Evolutionary conservation across 2,888 invertebrate genomes (phyloP).

Genomic region (Apotomis turbidana): DNA sequence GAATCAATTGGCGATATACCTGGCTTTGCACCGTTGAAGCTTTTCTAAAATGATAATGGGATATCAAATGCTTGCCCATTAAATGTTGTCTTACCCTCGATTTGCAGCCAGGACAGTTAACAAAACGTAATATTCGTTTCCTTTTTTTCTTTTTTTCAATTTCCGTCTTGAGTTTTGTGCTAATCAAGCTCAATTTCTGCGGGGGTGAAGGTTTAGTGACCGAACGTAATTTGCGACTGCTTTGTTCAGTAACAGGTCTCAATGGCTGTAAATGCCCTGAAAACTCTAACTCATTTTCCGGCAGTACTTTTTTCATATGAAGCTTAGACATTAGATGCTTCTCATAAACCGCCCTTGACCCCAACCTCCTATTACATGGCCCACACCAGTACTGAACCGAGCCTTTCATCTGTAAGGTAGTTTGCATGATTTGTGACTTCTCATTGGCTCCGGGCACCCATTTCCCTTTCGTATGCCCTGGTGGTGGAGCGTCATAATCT

Average conservation of each 20-base stretch:
- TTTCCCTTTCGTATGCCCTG: constrained; percentile 90
- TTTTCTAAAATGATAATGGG: constrained; percentile 92
- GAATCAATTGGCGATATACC: constrained; percentile 85
- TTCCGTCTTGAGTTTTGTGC: constrained; percentile 51
- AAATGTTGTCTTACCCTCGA: constrained; percentile 86
- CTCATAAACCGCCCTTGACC: constrained; percentile 89
- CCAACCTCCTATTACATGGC: constrained; percentile 90
- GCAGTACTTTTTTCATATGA: constrained; percentile 86
- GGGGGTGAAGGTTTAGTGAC: constrained; percentile 63
- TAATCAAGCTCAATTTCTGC: constrained; percentile 55
- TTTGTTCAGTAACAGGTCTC: constrained; percentile 56
- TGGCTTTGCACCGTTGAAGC: constrained; percentile 84
- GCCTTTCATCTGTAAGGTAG: constrained; percentile 77
- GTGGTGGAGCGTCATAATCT: constrained; percentile 85
- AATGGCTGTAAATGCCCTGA: constrained; percentile 75
- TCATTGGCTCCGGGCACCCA: constrained; percentile 89
- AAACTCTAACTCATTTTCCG: constrained; percentile 88
- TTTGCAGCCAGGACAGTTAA: constrained; percentile 89
- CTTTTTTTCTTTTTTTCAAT: constrained; percentile 69
- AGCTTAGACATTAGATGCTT: constrained; percentile 90
- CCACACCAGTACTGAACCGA: constrained; percentile 90
- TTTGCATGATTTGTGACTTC: constrained; percentile 82
- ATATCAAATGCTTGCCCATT: constrained; percentile 93
- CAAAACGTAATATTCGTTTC: constrained; percentile 83
- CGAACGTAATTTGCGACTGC: constrained; percentile 67